Conservation (phyloP, 2,797 vertebrate genomes). For the Chelmon rostratus region DNA sequence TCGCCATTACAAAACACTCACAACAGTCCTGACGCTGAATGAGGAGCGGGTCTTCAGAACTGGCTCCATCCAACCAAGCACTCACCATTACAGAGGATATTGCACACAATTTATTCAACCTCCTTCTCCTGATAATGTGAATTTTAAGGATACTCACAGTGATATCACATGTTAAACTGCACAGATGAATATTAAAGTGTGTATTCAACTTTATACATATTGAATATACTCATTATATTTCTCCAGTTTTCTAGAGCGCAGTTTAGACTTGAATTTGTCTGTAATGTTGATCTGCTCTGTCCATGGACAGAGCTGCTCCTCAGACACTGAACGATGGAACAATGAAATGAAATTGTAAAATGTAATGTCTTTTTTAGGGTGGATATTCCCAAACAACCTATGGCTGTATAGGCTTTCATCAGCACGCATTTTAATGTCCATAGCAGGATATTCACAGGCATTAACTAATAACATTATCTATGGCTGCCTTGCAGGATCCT, state of each 20-base stretch:
- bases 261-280: neutral
- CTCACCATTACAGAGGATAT: neutral
- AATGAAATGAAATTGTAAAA: too few species aligned
- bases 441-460: neutral
- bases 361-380: too few species aligned
- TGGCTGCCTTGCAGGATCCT: conserved; percentile 3
- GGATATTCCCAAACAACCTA: too few species aligned
- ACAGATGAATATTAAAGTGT: neutral
- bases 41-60: neutral
- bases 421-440: neutral
- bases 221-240: neutral
- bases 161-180: too few species aligned
- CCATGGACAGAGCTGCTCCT: neutral
- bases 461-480: neutral
- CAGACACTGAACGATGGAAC: conserved; percentile 3
- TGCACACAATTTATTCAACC: neutral
- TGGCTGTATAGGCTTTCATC: neutral
- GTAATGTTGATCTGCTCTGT: conserved; percentile 4
- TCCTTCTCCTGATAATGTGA: neutral
- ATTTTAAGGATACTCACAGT: neutral
- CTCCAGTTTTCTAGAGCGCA: neutral
- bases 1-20: conserved; percentile 18
- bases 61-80: neutral
- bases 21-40: neutral
- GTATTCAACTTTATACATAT: neutral